Conservation (phyloP, 2,888 invertebrate genomes). For the Ectemnius cavifrons region DNA sequence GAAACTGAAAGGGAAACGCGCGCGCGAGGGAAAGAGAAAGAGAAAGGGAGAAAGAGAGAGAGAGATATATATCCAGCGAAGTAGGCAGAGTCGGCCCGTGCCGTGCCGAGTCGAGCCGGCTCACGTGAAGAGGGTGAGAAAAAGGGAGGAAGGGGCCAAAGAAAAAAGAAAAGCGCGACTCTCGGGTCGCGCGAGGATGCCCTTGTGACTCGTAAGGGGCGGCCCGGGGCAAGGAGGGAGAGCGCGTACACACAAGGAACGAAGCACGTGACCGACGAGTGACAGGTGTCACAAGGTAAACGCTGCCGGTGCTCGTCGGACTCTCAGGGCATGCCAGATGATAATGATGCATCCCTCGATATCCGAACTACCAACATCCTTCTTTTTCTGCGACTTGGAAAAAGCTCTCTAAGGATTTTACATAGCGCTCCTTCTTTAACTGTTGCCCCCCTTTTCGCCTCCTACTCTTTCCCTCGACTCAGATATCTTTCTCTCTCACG, state of each 20-base stretch:
- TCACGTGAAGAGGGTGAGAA: slow-evolving; percentile 8
- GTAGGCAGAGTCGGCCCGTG: not conserved
- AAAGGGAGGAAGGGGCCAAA: slow-evolving; percentile 14
- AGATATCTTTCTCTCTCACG: slow-evolving; percentile 9
- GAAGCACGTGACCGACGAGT: slow-evolving; percentile 41
- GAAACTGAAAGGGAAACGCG: not conserved
- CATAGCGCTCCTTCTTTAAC: no score
- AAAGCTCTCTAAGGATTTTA: no score
- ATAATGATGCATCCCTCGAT: not conserved
- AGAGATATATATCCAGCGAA: not conserved
- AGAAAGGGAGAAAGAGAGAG: slow-evolving; percentile 9
- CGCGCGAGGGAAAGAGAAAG: slow-evolving; percentile 4
- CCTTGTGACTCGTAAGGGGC: not conserved
- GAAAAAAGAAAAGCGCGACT: slow-evolving; percentile 7
- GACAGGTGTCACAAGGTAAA: slow-evolving; percentile 46
- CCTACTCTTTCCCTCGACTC: not conserved
- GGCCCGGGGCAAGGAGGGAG: not conserved
- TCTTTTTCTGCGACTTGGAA: no score
- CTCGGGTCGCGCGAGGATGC: not conserved
- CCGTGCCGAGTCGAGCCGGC: no score
- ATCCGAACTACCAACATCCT: not conserved
- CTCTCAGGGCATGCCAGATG: slow-evolving; percentile 5
- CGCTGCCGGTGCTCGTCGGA: slow-evolving; percentile 8
- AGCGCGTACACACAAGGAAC: not conserved
- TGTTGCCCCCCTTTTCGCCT: not conserved